Base-by-base conservation (phyloP, 2,888 invertebrate species). In the Drosophila kanekoi region DNA sequence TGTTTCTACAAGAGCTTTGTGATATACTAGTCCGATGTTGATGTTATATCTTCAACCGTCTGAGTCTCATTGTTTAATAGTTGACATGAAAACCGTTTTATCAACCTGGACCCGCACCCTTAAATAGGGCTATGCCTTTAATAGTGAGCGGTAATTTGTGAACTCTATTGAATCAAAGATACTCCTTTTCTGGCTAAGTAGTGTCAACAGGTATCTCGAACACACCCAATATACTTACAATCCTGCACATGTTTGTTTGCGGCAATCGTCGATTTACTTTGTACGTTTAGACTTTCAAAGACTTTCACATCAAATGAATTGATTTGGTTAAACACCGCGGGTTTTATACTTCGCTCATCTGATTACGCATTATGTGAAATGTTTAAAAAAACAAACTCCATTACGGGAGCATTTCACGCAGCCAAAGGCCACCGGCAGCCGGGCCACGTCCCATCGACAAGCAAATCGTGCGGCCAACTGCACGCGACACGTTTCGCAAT, bases 401-500 rank as follows among this genome's bases (percentile, higher is more conserved):
- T 87, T 87, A 78, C 69, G 70, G 68, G 77, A 69, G 53, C 84
- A 62, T 38, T 72, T 70, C 77, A 87, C 79, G 79, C 78, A 73
- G 67, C 45, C 48, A 59, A 41, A 49, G 35, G 41, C 64, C 81
- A 23, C 5, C 23, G 23, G 5, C 23, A 23, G 23, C 23, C 23
- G 23, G 23, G 23, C 64, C 81, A 80, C 81, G 81, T 87, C 56
- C 71, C 65, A 87, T 73, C 82, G 78, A 89, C 87, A 87, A 74
- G 83, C 62, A 58, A 88, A 82, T 85, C 85, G 85, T 85, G 85
- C 77, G 67, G 59, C 79, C 72, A 82, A 72, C 20, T 86, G 88
- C 85, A 87, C 77, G 88, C 77, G 68, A 67, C 78, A 59, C 62
- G 88, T 84, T 84, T 88, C 81, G 89, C 87, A 84, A 83, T 74